Percentiles rank a stretch among this genome's conserved stretches.
These are phyloP conservation scores for Calidris pugnax DNA, from an alignment of 2,113 vertebrate genomes.

Conservation along the genomic window DNA sequence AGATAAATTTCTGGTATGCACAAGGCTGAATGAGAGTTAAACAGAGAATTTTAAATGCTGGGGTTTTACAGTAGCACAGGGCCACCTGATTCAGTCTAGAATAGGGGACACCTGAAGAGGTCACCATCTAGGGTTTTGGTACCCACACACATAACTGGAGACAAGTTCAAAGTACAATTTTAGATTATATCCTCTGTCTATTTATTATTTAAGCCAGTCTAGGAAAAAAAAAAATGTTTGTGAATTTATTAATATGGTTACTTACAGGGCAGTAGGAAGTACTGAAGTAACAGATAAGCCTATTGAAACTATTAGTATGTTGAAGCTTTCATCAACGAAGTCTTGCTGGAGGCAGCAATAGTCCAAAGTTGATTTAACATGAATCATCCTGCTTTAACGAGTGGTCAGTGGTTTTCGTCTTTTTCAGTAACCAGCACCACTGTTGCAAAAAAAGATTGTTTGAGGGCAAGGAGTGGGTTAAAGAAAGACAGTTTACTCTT, in stretches of 20 bases:
- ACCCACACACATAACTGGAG: not conserved
- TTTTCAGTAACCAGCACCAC: not conserved
- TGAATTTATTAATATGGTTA: not conserved
- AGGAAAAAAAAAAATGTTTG: not conserved
- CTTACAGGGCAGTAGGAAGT: not conserved
- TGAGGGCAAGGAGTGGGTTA: not conserved
- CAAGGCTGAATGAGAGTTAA: not conserved
- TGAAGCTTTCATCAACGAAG: not conserved
- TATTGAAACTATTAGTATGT: not conserved
- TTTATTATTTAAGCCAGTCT: not conserved
- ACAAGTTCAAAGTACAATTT: not conserved
- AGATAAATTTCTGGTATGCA: not conserved
- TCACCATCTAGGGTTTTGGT: not conserved
- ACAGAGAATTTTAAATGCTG: not conserved
- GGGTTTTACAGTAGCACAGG: not conserved
- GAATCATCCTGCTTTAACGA: not conserved
- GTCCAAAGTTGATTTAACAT: not conserved
- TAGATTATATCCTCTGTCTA: not conserved
- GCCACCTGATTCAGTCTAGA: not conserved
- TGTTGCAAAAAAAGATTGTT: not conserved
- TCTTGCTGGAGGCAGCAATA: not conserved
- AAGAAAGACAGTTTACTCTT: not conserved
- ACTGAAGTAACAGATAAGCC: not conserved
- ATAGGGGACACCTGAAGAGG: not conserved
- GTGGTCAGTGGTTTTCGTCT: not conserved